Evolutionary conservation across 1,140 invertebrate genomes (phyloP), one percentile per base, ranked within the genome.

Genomic region (Elysia chlorotica): DNA sequence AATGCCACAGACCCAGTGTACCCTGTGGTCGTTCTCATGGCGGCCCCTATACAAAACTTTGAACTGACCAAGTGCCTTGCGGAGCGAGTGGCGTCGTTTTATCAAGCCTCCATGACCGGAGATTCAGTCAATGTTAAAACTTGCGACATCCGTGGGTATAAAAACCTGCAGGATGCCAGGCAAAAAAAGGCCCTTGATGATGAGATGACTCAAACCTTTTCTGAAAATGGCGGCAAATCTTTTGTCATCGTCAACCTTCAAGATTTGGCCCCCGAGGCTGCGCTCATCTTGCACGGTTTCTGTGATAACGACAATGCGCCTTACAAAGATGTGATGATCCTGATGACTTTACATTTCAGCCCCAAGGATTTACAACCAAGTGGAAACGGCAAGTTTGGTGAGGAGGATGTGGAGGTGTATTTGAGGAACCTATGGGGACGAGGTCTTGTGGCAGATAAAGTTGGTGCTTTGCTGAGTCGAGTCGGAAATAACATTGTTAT

Each of bases 251-350:
- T 81, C 63, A 78, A 82, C 70, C 56, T 84, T 30, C 80, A 84
- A 57, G 35, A 41, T 0, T 61, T 84, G 5, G 56, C 74, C 2
- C 77, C 79, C 0, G 48, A 71, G 30, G 79, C 78, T 21, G 75
- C 79, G 5, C 71, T 84, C 23, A 66, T 84, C 19, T 74, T 84
- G 14, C 83, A 84, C 77, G 80, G 78, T 28, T 82, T 78, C 56
- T 84, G 83, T 71, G 83, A 84, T 65, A 77, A 77, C 33, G 83
- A 83, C 62, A 80, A 84, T 73, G 83, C 83, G 19, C 83, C 83
- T 14, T 81, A 79, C 56, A 84, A 84, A 69, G 62, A 82, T 48
- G 77, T 77, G 3, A 36, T 79, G 14, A 76, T 83, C n/a, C 70
- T 81, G 23, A 63, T 78, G 33, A 75, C 77, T 14, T 48, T 82